Conservation (phyloP, 1,140 invertebrate genomes). For the Lanistes nyassanus region DNA sequence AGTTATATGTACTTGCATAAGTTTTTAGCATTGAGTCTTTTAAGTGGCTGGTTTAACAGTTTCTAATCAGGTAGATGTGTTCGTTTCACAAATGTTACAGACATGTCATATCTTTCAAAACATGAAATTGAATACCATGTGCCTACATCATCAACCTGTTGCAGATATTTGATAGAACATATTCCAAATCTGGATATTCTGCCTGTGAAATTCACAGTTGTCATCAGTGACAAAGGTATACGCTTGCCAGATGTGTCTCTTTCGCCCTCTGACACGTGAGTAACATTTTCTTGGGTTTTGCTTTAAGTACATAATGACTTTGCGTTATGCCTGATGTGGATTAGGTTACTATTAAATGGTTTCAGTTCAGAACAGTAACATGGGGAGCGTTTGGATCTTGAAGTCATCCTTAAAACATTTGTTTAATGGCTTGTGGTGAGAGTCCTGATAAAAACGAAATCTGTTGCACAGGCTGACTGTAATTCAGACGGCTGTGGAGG, state of each 20-base stretch:
- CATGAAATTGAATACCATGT: too few species aligned
- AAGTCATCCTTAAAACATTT: too few species aligned
- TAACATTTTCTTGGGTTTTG: background rate
- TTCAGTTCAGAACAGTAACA: too few species aligned
- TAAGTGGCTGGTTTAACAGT: background rate
- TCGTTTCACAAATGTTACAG: too few species aligned
- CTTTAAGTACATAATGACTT: too few species aligned
- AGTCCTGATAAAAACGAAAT: too few species aligned
- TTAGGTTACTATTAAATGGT: background rate
- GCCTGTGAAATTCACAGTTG: constrained; percentile 26
- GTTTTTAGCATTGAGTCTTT: background rate
- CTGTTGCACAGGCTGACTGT: constrained; percentile 26
- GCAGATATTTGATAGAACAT: constrained; percentile 27
- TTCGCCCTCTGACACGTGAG: constrained; percentile 12
- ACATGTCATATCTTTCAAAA: too few species aligned
- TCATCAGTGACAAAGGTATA: constrained; percentile 25
- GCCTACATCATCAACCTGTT: background rate
- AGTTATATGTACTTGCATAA: background rate
- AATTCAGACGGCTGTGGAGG: constrained; percentile 42
- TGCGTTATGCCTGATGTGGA: background rate
- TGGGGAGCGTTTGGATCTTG: too few species aligned
- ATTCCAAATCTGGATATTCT: constrained; percentile 28
- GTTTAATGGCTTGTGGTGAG: too few species aligned
- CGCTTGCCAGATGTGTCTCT: constrained; percentile 22
- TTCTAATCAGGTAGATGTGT: background rate